phyloP scores from a whole-genome alignment of 2,113 vertebrate genomes.

The Nyctibius bracteatus region DNA sequence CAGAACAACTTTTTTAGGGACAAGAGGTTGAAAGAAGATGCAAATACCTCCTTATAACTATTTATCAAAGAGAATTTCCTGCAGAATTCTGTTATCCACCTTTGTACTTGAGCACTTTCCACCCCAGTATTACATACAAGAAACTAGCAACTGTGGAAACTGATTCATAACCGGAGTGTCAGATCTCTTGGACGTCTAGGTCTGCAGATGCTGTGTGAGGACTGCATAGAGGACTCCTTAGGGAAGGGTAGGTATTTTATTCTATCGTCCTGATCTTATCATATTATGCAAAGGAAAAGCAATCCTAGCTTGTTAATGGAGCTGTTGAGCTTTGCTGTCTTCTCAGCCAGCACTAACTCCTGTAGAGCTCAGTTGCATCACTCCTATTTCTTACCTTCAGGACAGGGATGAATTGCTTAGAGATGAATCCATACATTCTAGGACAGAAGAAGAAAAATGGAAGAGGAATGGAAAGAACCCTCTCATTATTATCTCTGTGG shows the following conservation, averaged over 20 bases:
- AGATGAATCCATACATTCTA: background rate
- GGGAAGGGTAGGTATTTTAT: background rate
- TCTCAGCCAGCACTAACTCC: background rate
- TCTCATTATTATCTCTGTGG: background rate
- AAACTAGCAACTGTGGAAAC: background rate
- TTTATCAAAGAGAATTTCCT: background rate
- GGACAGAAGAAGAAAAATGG: background rate
- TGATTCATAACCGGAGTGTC: background rate
- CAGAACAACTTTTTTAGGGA: background rate
- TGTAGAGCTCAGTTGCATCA: background rate
- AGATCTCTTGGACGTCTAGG: background rate
- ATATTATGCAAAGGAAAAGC: background rate
- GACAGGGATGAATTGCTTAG: background rate
- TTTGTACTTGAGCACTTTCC: background rate
- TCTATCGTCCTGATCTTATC: background rate
- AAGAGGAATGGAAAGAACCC: background rate
- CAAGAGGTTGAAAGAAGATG: background rate
- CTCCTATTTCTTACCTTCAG: background rate
- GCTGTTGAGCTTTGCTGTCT: background rate
- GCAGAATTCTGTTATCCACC: background rate
- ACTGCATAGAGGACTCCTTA: background rate
- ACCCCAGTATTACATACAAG: background rate
- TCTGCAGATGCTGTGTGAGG: background rate
- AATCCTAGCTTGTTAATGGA: background rate
- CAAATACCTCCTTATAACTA: background rate